phyloP scores from a whole-genome alignment of 2,888 invertebrate genomes.

The Emmelina monodactyla region DNA sequence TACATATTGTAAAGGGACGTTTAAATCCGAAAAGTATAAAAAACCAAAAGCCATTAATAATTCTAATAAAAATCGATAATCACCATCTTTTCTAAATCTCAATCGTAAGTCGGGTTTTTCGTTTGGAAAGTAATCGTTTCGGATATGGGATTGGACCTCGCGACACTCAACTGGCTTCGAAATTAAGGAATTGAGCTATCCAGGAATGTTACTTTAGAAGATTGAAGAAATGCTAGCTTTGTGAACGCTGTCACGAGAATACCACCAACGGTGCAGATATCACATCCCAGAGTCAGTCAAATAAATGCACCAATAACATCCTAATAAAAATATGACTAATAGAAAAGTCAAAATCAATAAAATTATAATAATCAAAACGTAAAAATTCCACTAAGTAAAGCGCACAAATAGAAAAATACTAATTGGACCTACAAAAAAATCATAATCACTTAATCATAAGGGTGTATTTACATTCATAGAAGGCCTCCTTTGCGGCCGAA shows the following conservation, averaged over 20 bases:
- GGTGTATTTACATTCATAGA: constrained; percentile 60
- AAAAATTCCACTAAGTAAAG: constrained; percentile 21
- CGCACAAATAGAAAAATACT: constrained; percentile 11
- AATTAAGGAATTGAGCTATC: constrained; percentile 20
- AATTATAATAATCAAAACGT: constrained; percentile 30
- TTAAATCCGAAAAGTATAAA: constrained; percentile 10
- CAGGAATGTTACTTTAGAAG: constrained; percentile 29
- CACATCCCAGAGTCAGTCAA: constrained; percentile 23
- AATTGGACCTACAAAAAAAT: constrained; percentile 4
- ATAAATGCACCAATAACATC: constrained; percentile 46
- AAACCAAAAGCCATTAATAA: constrained; percentile 12
- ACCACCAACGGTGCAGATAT: constrained; percentile 10
- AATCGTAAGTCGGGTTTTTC: constrained; percentile 9
- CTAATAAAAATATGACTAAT: constrained; percentile 33
- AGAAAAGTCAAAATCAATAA: constrained; percentile 41
- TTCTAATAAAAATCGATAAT: constrained; percentile 11
- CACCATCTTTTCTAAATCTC: constrained; percentile 16
- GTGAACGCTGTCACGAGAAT: constrained; percentile 15
- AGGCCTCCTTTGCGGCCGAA: constrained; percentile 88
- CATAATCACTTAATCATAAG: constrained; percentile 6
- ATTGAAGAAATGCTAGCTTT: constrained; percentile 6
- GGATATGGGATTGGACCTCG: constrained; percentile 18
- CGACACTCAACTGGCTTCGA: constrained; percentile 16
- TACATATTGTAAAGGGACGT: constrained; percentile 34
- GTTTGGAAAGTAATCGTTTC: constrained; percentile 2